These are phyloP conservation scores for Lerista edwardsae DNA, from an alignment of 2,797 vertebrate genomes.

Conservation along the genomic window DNA sequence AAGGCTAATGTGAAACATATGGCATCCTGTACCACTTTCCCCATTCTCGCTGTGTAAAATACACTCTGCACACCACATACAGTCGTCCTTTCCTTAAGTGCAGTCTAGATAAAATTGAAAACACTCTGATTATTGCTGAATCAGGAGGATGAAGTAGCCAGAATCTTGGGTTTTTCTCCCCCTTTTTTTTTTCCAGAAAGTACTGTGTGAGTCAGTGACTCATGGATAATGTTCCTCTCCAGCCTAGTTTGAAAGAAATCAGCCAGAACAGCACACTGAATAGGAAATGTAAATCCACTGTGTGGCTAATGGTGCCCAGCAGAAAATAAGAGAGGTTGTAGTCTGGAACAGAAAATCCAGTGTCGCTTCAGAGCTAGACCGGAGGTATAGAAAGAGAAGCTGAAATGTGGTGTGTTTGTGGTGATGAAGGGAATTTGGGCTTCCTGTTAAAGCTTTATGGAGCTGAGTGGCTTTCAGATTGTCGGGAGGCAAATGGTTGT, in stretches of 20 bases:
- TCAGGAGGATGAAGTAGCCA: background rate
- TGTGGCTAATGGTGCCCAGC: background rate
- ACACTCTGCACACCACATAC: background rate
- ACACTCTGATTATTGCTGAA: background rate
- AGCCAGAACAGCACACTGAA: conserved; percentile 17
- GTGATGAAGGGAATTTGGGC: too few relatives aligned
- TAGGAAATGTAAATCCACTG: background rate
- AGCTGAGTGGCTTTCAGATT: background rate
- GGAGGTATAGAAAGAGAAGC: background rate
- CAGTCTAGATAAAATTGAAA: background rate
- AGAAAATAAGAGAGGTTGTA: background rate
- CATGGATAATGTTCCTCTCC: conserved; percentile 54
- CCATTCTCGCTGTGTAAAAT: background rate
- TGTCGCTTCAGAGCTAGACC: background rate
- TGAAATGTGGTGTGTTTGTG: background rate
- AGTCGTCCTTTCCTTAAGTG: background rate
- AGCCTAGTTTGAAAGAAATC: background rate
- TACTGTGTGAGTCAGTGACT: conserved; percentile 60
- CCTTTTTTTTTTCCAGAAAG: conserved; percentile 35
- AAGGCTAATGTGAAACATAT: background rate
- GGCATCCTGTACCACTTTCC: background rate
- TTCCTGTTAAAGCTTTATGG: background rate
- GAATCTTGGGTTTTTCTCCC: background rate
- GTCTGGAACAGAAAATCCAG: background rate
- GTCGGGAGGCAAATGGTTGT: background rate